Percentiles rank a stretch among this genome's conserved stretches.
Conservation (phyloP, 2,113 vertebrate species). For the Origma solitaria region DNA sequence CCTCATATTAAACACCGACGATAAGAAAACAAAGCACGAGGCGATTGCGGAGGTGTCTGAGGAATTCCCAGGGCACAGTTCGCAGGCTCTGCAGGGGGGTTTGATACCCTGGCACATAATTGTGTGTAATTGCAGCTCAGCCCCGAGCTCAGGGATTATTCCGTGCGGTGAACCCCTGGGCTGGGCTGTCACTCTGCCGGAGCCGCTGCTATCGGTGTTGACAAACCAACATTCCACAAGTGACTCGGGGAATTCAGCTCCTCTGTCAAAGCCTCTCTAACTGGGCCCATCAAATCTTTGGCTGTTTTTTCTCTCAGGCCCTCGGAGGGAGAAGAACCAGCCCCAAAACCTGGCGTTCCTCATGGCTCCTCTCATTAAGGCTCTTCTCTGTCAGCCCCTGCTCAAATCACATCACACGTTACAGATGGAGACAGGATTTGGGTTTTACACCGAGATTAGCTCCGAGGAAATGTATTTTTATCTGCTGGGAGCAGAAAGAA, state of each 20-base stretch:
- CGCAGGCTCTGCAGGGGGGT: neutral
- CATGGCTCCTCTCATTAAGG: neutral
- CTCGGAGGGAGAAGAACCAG: neutral
- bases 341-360: neutral
- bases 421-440: neutral
- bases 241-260: neutral
- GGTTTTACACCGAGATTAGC: neutral
- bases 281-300: neutral
- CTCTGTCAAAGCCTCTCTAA: neutral
- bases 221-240: neutral
- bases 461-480: slow-evolving; percentile 23
- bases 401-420: neutral
- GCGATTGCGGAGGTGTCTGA: neutral
- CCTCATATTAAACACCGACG: slow-evolving; percentile 5
- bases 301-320: neutral
- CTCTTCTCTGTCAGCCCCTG: neutral
- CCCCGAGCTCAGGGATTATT: neutral
- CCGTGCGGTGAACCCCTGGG: neutral
- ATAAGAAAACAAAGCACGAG: neutral
- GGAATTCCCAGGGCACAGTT: neutral
- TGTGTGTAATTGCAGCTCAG: neutral
- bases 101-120: neutral
- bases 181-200: neutral
- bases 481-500: slow-evolving; percentile 24
- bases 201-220: neutral